Percentiles rank a stretch among this genome's conserved stretches.
phyloP scores from a whole-genome alignment of 2,888 invertebrate species.

The Leucoma salicis region DNA sequence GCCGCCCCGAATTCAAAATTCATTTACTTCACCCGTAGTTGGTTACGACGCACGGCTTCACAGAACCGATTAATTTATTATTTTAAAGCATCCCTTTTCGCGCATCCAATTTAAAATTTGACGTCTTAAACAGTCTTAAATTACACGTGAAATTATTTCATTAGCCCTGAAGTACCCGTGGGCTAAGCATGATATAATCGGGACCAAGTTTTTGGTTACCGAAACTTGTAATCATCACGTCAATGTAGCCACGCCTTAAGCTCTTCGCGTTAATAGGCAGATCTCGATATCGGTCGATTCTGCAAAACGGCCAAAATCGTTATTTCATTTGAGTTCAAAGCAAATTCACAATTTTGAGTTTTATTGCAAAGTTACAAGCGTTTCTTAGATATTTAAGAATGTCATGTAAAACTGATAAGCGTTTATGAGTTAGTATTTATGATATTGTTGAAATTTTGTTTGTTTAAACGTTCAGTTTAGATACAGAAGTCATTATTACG shows the following conservation, averaged over 20 bases:
- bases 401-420: slow-evolving; percentile 21
- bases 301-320: slow-evolving; percentile 46
- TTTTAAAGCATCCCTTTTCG: slow-evolving; percentile 72
- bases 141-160: slow-evolving; percentile 79
- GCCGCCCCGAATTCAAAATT: slow-evolving; percentile 50
- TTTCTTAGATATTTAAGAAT: not conserved
- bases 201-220: slow-evolving; percentile 59
- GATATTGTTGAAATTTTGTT: slow-evolving; percentile 51
- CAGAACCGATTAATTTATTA: slow-evolving; percentile 78
- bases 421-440: slow-evolving; percentile 56
- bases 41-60: slow-evolving; percentile 55
- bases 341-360: slow-evolving; percentile 21
- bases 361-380: slow-evolving; percentile 14
- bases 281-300: slow-evolving; percentile 67
- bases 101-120: slow-evolving; percentile 81
- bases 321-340: slow-evolving; percentile 14
- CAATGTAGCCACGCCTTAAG: slow-evolving; percentile 66
- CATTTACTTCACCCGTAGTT: slow-evolving; percentile 56
- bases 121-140: slow-evolving; percentile 82
- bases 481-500: too few species aligned
- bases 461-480: too few species aligned
- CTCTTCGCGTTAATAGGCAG: slow-evolving; percentile 70
- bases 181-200: slow-evolving; percentile 49
- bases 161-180: slow-evolving; percentile 63
- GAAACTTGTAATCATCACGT: slow-evolving; percentile 75